phyloP scores from a whole-genome alignment of 2,113 vertebrate genomes.

The Cairina moschata region DNA sequence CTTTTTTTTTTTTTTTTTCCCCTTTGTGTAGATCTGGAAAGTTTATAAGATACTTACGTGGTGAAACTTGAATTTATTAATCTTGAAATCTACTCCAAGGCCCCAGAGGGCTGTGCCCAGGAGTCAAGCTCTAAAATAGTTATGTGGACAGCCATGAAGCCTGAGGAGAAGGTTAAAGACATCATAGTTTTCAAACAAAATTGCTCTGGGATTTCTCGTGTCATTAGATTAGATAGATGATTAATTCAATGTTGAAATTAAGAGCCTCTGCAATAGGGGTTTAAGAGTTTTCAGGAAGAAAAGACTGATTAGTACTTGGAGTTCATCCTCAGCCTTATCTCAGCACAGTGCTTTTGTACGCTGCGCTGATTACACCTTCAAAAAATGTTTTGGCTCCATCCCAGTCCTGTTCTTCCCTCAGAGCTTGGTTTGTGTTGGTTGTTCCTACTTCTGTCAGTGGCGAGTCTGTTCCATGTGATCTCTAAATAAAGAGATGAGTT shows the following conservation, averaged over 20 bases:
- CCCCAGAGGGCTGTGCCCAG: neutral
- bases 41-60: neutral
- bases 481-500: neutral
- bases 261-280: neutral
- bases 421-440: neutral
- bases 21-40: neutral
- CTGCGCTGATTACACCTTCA: neutral
- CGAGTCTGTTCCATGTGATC: neutral
- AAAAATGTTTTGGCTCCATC: neutral
- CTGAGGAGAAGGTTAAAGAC: neutral
- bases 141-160: neutral
- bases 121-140: neutral
- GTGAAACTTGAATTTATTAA: neutral
- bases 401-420: neutral
- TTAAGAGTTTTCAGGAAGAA: slow-evolving; percentile 5
- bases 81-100: neutral
- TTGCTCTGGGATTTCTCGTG: slow-evolving; percentile 27
- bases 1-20: neutral
- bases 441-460: neutral
- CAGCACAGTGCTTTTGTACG: neutral
- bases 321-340: neutral
- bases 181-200: slow-evolving; percentile 19
- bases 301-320: slow-evolving; percentile 11
- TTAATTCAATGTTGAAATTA: slow-evolving; percentile 48
- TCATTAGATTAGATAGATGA: slow-evolving; percentile 47